Conservation (phyloP, 2,797 vertebrate species). For the Chelonia mydas region DNA sequence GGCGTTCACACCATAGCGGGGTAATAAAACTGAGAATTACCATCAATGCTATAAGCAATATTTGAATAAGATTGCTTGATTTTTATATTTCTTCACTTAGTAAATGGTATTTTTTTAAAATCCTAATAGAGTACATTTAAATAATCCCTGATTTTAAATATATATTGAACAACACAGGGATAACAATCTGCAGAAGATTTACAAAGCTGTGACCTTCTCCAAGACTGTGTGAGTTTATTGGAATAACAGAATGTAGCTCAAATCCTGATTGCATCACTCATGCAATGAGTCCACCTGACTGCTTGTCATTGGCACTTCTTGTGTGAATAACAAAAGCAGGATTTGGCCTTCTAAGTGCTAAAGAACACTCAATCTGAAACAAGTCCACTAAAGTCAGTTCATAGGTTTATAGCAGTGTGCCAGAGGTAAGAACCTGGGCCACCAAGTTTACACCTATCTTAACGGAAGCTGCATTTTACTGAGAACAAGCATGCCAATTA, state of each 20-base stretch:
- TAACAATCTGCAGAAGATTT: constrained; percentile 10
- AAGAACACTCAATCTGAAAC: not conserved
- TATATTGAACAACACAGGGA: not conserved
- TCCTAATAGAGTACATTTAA: not conserved
- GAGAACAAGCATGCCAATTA: not conserved
- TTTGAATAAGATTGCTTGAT: constrained; percentile 22
- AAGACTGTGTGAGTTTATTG: not conserved
- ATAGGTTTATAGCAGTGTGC: not conserved
- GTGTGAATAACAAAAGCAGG: not conserved
- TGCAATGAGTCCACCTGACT: not conserved
- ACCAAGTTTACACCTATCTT: constrained; percentile 5
- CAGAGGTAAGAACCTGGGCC: not conserved
- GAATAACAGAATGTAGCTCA: not conserved
- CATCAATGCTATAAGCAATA: constrained; percentile 34
- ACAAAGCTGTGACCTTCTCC: not conserved
- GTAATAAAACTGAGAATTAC: not conserved
- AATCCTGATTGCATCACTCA: constrained; percentile 5
- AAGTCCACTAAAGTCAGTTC: not conserved
- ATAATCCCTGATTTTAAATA: constrained; percentile 41
- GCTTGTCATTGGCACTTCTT: not conserved
- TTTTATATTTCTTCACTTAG: constrained; percentile 15
- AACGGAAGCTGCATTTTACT: not conserved
- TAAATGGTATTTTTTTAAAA: constrained; percentile 37
- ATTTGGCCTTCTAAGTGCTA: not conserved
- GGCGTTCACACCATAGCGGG: not conserved